These are phyloP conservation scores for Pedionomus torquatus DNA, from an alignment of 2,113 vertebrate genomes.

Conservation along the genomic window DNA sequence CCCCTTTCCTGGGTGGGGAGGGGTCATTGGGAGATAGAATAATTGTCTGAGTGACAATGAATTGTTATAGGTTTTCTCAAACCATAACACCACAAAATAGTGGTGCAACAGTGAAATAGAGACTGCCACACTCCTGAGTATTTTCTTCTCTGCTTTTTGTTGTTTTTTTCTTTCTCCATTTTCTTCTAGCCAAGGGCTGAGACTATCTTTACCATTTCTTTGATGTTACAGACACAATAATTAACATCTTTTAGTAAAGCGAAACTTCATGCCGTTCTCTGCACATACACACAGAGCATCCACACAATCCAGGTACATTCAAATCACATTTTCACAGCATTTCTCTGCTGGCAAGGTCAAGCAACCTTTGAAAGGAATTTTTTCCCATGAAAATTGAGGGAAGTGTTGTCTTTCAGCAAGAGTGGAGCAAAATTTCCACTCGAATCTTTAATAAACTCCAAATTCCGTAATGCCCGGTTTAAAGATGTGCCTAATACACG, in stretches of 20 bases:
- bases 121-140: not conserved
- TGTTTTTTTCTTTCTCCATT: not conserved
- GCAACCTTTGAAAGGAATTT: not conserved
- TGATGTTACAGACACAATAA: not conserved
- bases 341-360: not conserved
- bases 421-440: not conserved
- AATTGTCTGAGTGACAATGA: no score
- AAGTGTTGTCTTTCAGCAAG: not conserved
- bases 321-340: not conserved
- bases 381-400: not conserved
- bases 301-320: not conserved
- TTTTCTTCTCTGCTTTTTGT: not conserved
- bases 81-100: no score
- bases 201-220: not conserved
- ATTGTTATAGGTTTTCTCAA: no score
- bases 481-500: fast-evolving
- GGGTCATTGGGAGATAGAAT: no score
- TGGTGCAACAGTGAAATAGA: not conserved
- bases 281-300: fast-evolving
- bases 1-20: no score
- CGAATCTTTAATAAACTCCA: not conserved
- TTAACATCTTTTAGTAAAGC: not conserved
- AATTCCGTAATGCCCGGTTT: fast-evolving
- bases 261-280: not conserved
- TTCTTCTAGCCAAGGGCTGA: not conserved